Base-by-base conservation (phyloP, 2,797 vertebrate species). In the Pangasius djambal region DNA sequence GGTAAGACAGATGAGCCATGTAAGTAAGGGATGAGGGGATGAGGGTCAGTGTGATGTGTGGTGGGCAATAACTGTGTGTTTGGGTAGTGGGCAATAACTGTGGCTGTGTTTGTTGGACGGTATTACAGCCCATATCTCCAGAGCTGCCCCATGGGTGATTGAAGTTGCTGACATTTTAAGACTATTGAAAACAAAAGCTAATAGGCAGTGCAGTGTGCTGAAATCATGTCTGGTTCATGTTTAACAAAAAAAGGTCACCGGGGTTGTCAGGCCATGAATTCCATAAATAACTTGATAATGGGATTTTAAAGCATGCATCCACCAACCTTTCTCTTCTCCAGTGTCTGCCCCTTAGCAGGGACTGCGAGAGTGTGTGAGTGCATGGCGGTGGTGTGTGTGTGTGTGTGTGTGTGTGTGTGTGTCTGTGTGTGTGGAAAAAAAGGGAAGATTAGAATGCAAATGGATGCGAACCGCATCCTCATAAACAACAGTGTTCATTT, bases 271-370 rank as follows among this genome's bases (percentile, higher is more conserved):
- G 97, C 96, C 96, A 96, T 94, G 97, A 97, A 98, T 97, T 97
- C 97, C 97, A 98, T 98, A 98, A 99, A 99, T 99, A 98, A 98
- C 97, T 97, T 96, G 97, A 97, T 99, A 99, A 99, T 99, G 97
- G 98, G 98, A 99, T 99, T 99, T 99, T 97, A 97, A 98, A 99
- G 98, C 97, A 98, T 98, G 97, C 97, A 96, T 98, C 97, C 97
- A 96, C 96, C 96, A 97, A 94, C 93, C 93, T 91, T 92, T 94
- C 93, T 92, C 91, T 90, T 93, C 90, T 85, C 90, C 92, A 79
- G 65, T 74, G 83, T 37, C 57, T 86, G 57, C 81, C 89, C 90
- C 72, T 92, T 93, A 94, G 92, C 89, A 90, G 89, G 65, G 85
- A 79, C 69, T 48, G 75, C 2, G 31, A 31, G 59, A 52, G 87